Evolutionary conservation across 1,140 invertebrate species (phyloP), one percentile per base, ranked within the genome.

Genomic region (Grapholita molesta): DNA sequence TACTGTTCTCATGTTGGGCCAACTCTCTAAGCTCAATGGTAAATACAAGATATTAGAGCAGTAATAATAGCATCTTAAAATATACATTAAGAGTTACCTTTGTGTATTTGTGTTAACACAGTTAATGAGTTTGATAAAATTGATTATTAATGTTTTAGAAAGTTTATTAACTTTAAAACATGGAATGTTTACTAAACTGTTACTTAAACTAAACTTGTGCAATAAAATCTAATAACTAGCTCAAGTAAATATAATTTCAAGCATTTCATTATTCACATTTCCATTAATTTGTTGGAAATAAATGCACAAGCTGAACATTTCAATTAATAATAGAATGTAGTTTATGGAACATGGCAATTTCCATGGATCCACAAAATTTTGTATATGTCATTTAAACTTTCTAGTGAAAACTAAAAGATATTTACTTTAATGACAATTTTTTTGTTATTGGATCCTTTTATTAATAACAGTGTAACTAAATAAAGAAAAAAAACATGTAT

Each of bases 1-100:
- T 35, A 91, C 89, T 72, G 88, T 89, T 8, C 79, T 91, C 8
- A 90, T 91, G 89, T 73, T 91, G 11, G 89, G 89, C 21, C 89
- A 91, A 72, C 80, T 91, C 5, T 83, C 83, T 5, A 82, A 88
- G 73, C 69, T 91, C 42, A 87, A 88, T 75, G 86, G 80, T n/a
- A 90, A 91, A 80, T 87, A 83, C 8, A 91, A 88, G 82, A 83
- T 91, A 71, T 33, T 69, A 30, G 24, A 61, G 15, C 55, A 61
- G 25, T 61, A 61, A 61, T 8, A 61, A 61, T 28, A 57, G 12
- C 25, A 5, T 24, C 11, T n/a, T 65, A 35, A 38, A 24, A 35
- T 35, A 38, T 18, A 35, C 21, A 12, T 12, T 61, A 61, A 61
- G 24, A 61, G 55, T 61, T 61, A 61, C 55, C 55, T 6, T 30